These are phyloP conservation scores for Thaleichthys pacificus DNA, from an alignment of 2,797 vertebrate genomes.

Conservation along the genomic window DNA sequence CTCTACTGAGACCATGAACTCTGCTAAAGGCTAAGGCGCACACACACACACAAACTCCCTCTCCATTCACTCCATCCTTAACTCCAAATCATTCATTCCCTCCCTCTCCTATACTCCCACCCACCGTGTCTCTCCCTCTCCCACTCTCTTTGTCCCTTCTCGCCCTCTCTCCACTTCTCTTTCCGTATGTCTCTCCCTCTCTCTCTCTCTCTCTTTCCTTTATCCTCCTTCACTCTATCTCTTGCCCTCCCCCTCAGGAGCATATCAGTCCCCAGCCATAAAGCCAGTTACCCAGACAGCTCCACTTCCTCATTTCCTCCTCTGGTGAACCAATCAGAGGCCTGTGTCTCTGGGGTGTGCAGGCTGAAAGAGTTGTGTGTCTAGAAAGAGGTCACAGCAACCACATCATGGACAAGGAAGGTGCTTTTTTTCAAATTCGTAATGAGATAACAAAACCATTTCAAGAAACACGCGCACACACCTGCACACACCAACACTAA, in stretches of 20 bases:
- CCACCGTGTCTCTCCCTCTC: not conserved
- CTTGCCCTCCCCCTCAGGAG: slow-evolving; percentile 8
- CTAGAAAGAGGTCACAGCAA: not conserved
- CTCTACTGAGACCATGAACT: slow-evolving; percentile 19
- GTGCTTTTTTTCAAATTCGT: not conserved
- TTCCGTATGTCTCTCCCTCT: not conserved
- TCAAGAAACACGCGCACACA: not conserved
- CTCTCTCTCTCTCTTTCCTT: not conserved
- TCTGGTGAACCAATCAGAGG: not conserved
- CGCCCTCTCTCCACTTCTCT: not conserved
- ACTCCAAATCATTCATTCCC: not conserved
- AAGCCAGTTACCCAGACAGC: not conserved
- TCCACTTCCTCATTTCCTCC: slow-evolving; percentile 6
- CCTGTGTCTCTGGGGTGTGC: not conserved
- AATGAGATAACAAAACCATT: not conserved
- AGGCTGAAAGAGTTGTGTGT: not conserved
- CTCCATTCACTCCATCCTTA: not conserved
- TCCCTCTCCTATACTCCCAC: not conserved
- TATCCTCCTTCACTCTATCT: not conserved
- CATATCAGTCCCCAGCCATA: slow-evolving; percentile 13
- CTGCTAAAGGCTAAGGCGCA: not conserved
- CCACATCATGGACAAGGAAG: not conserved
- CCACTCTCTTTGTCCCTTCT: not conserved
- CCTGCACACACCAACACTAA: not conserved
- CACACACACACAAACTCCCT: not conserved